phyloP scores from a whole-genome alignment of 1,140 invertebrate genomes.

The Manduca sexta region DNA sequence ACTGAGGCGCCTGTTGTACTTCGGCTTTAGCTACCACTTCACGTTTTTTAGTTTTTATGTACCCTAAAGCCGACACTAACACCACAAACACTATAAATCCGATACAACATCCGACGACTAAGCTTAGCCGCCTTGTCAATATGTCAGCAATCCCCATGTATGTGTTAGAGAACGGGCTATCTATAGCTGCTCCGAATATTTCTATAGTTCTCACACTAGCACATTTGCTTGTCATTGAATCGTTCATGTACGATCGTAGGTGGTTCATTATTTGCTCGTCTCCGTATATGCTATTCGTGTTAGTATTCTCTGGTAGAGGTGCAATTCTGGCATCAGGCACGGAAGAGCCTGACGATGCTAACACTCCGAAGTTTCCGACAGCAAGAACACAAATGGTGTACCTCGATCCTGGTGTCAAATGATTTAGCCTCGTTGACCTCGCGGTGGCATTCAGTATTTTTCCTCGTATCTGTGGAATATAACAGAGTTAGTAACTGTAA shows the following conservation, averaged over 20 bases:
- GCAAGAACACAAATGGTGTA: conserved; percentile 91
- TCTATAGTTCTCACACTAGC: conserved; percentile 85
- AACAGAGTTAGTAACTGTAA: conserved; percentile 2
- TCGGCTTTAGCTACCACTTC: conserved; percentile 82
- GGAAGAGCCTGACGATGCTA: conserved; percentile 47
- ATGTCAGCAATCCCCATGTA: conserved; percentile 79
- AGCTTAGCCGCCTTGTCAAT: conserved; percentile 83
- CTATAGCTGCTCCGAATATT: conserved; percentile 77
- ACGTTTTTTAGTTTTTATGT: conserved; percentile 89
- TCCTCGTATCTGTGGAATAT: conserved; percentile 77
- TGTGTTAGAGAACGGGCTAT: conserved; percentile 78
- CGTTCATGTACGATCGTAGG: conserved; percentile 78
- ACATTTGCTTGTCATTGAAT: conserved; percentile 83
- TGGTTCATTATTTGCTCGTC: conserved; percentile 70
- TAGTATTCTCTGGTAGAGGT: conserved; percentile 66
- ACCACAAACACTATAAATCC: conserved; percentile 89
- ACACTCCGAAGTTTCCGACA: conserved; percentile 78
- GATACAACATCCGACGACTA: conserved; percentile 89
- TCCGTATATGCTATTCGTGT: conserved; percentile 51
- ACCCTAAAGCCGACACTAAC: conserved; percentile 86
- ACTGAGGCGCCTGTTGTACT: conserved; percentile 75
- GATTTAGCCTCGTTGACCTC: conserved; percentile 81
- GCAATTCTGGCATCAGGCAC: conserved; percentile 70
- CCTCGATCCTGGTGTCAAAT: conserved; percentile 82
- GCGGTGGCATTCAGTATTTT: conserved; percentile 80